Evolutionary conservation across 2,113 vertebrate genomes (phyloP), one percentile per base, ranked within the genome.

Genomic region (Vulpes ferrilata): DNA sequence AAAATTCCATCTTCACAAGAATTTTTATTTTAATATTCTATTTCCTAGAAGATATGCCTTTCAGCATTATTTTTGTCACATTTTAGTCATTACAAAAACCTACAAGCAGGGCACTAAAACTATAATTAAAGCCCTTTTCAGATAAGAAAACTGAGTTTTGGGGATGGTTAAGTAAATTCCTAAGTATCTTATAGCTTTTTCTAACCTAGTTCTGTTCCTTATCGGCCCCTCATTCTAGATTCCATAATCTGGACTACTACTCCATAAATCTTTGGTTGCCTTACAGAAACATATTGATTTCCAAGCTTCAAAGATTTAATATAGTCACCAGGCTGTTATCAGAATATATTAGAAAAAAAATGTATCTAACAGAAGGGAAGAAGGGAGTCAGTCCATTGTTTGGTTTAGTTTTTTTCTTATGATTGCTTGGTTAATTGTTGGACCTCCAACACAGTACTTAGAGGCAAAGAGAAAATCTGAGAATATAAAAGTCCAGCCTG

Each of bases 61-160:
- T 30, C 3, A 71, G n/a, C 20, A 64, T 48, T 88, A 23, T 38
- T 89, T 11, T 48, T 84, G n/a, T 32, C 38, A 59, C 35, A 86
- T 59, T 85, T 71, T 90, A 92, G 71, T 43, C 16, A 85, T 71
- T 62, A 67, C 12, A 85, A 38, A 74, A 71, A 12, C 4, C 19
- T 88, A 59, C 38, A 48, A 10, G 5, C 9, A 43, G 27, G 1
- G 0, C 15, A 55, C 64, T 81, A 80, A 88, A 88, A n/a, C 17
- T 32, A 8, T n/a, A 88, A 20, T 74, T 73, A 43, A 96, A 79
- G 53, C 25, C 84, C 48, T 87, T 90, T 95, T 90, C 32, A 93
- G 43, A 82, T 64, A 73, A 62, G 1, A 7, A 60, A 64, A 73
- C 35, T 35, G 27, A 83, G 15, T 82, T 51, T 67, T 12, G 32